Percentiles rank a stretch among this genome's conserved stretches.
These are phyloP conservation scores for Silurus meridionalis DNA, from an alignment of 2,113 vertebrate species.

Conservation along the genomic window DNA sequence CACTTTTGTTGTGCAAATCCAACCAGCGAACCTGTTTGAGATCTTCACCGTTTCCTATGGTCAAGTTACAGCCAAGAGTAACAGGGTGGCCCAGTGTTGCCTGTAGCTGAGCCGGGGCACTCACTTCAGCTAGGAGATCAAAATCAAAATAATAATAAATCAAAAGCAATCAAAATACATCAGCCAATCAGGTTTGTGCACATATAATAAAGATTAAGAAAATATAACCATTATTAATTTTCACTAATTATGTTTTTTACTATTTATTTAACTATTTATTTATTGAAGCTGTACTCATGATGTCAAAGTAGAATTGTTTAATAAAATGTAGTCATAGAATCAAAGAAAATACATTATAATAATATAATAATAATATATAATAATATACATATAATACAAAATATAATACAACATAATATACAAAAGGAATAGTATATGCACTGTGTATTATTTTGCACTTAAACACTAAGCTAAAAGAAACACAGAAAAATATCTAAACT, in stretches of 20 bases:
- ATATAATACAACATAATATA: no score
- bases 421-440: background rate
- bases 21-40: conserved; percentile 72
- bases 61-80: conserved; percentile 68
- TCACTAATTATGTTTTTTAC: no score
- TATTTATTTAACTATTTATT: background rate
- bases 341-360: background rate
- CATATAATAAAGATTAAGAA: conserved; percentile 4
- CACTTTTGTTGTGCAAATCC: conserved; percentile 30
- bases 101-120: conserved; percentile 48
- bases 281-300: background rate
- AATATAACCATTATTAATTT: background rate
- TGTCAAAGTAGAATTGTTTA: background rate
- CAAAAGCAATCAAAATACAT: conserved; percentile 51
- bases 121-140: conserved; percentile 64
- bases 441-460: background rate
- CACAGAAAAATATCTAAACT: background rate
- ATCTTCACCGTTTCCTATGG: conserved; percentile 5
- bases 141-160: conserved; percentile 49
- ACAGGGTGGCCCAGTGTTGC: conserved; percentile 55
- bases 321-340: background rate
- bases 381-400: no score
- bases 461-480: background rate
- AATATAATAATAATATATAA: no score
- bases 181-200: background rate